Evolutionary conservation across 2,888 invertebrate genomes (phyloP).

Genomic region (Acanthosepion lycidas): DNA sequence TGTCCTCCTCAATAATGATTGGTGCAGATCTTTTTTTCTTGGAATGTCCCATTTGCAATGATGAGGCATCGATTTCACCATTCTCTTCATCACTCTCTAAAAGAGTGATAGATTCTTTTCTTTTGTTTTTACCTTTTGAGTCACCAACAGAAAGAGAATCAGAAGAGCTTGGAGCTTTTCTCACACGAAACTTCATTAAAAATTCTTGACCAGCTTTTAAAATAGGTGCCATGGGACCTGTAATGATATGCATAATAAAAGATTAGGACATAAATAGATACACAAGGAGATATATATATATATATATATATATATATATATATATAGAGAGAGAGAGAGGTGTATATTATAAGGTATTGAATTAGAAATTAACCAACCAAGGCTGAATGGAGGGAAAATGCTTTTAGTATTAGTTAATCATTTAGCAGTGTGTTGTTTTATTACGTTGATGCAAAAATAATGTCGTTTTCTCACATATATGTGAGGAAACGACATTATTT

Average conservation of each 20-base stretch:
- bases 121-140: background rate
- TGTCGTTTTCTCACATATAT: no score
- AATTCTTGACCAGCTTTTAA: slow-evolving; percentile 12
- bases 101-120: background rate
- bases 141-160: background rate
- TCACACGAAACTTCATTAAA: slow-evolving; percentile 25
- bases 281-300: background rate
- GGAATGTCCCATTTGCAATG: background rate
- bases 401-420: no score
- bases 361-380: no score
- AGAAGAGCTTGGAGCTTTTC: slow-evolving; percentile 42
- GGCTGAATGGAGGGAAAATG: no score
- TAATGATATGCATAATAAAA: background rate
- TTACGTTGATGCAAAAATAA: no score
- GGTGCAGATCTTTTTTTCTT: background rate
- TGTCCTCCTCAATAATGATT: background rate
- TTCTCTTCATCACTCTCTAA: background rate
- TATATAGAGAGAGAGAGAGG: no score
- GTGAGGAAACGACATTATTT: no score
- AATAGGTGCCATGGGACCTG: background rate
- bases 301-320: no score
- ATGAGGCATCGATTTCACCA: background rate
- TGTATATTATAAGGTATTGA: no score
- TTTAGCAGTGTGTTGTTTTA: no score
- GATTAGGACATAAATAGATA: background rate